A percentile compares a stretch with the other conserved stretches of the same genome.
Evolutionary conservation across 2,797 vertebrate species (phyloP).

Genomic region (Sebastes hopkinsi): DNA sequence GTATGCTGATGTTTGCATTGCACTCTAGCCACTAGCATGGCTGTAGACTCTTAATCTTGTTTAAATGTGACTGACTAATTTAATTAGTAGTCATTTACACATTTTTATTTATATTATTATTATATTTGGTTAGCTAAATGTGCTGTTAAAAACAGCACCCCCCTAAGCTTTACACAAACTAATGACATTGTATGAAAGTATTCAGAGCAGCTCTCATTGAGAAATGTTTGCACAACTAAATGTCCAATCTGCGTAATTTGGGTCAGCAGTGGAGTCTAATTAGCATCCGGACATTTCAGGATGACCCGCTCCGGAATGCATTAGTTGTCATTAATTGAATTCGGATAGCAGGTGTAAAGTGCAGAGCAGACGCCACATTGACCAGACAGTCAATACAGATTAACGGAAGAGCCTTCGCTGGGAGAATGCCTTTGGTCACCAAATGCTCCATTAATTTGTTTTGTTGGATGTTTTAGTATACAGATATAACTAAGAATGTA

Average conservation of each 20-base stretch:
- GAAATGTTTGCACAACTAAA: slow-evolving; percentile 2
- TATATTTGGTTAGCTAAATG: no score
- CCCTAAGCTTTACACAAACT: neutral
- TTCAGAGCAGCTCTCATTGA: neutral
- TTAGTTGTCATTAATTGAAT: slow-evolving; percentile 79
- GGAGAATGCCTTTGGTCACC: neutral
- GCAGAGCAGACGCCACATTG: slow-evolving; percentile 38
- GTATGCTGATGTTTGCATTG: no score
- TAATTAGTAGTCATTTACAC: neutral
- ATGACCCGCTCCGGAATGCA: slow-evolving; percentile 55
- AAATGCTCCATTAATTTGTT: neutral
- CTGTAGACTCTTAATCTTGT: no score
- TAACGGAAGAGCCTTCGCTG: slow-evolving; percentile 18
- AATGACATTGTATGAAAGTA: neutral
- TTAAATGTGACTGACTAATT: neutral
- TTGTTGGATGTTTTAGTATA: neutral
- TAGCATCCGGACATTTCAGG: slow-evolving; percentile 41
- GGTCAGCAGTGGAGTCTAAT: slow-evolving; percentile 47
- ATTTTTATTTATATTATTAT: neutral
- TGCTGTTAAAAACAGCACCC: neutral
- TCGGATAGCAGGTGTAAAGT: slow-evolving; percentile 59
- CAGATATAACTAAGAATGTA: neutral
- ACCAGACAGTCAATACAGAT: slow-evolving; percentile 38
- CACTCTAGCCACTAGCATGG: no score
- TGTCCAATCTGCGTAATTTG: slow-evolving; percentile 26